Evolutionary conservation across 2,888 invertebrate genomes (phyloP), one percentile per base, ranked within the genome.

Genomic region (Slavum lentiscoides): DNA sequence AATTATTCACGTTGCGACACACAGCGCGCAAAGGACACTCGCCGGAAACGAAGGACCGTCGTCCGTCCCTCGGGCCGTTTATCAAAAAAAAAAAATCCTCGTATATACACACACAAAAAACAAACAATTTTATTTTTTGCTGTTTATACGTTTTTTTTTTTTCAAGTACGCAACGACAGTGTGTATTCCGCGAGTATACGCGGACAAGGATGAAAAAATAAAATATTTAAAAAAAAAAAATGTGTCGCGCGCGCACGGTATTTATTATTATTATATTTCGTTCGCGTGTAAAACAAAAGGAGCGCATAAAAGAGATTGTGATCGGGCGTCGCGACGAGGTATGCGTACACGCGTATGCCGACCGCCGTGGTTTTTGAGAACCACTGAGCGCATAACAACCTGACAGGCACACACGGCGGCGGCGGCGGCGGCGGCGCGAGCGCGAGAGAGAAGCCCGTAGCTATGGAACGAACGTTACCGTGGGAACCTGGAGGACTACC

Each of bases 401-500:
- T 80, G 80, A 80, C 80, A 80, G 80, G 80, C 80, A 66, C 80
- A 66, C 80, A 72, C 80, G n/a, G n/a, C n/a, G n/a, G n/a, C n/a
- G n/a, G n/a, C n/a, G n/a, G n/a, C n/a, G n/a, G n/a, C n/a, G n/a
- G n/a, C n/a, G n/a, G 58, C 30, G 30, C 30, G 30, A 1, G 58
- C 61, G 53, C 61, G 69, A 69, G 69, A 70, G 77, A 69, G 77
- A 77, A 70, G 70, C 80, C 80, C 80, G 72, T 64, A 80, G 80
- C 80, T 80, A 80, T 80, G 80, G 80, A 80, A 80, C 80, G 80
- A 80, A 80, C 80, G 80, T 80, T 80, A 80, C 80, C 80, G 80
- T 80, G 80, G 80, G 80, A 80, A 80, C 80, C 80, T 80, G 80
- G 72, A 72, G 80, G 80, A 80, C 80, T 80, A 80, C 80, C 80